A percentile compares a stretch with the other conserved stretches of the same genome.
phyloP scores from a whole-genome alignment of 2,797 vertebrate species.

The Fistularia commersonii region DNA sequence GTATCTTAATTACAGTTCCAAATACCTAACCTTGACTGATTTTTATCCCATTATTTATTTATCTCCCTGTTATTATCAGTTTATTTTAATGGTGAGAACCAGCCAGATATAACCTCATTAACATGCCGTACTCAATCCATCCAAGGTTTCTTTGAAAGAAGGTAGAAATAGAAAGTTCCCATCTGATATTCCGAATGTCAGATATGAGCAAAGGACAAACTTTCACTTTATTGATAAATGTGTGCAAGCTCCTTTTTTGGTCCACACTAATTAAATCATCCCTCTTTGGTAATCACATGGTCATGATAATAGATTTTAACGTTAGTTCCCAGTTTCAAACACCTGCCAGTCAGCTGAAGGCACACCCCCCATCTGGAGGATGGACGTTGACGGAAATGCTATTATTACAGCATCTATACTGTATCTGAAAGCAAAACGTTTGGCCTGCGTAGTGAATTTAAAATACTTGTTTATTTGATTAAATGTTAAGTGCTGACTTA shows the following conservation, averaged over 20 bases:
- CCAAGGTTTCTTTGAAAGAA: too few relatives aligned
- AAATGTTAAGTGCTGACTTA: constrained; percentile 39
- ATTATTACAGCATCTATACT: constrained; percentile 28
- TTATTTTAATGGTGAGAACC: too few relatives aligned
- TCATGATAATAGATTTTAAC: constrained; percentile 36
- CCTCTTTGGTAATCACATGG: constrained; percentile 20
- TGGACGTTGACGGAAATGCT: constrained; percentile 1
- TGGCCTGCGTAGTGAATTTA: constrained; percentile 42
- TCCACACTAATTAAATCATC: too few relatives aligned
- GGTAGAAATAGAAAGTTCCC: too few relatives aligned
- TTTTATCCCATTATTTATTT: too few relatives aligned
- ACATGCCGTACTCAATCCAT: too few relatives aligned
- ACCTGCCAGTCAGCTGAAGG: constrained; percentile 45
- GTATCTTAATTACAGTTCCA: too few relatives aligned
- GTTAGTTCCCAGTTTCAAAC: constrained; percentile 33
- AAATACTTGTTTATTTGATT: constrained; percentile 47
- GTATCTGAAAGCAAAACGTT: constrained; percentile 37
- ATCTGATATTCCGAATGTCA: too few relatives aligned
- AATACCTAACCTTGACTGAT: too few relatives aligned
- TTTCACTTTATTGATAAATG: not conserved
- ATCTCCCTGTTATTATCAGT: too few relatives aligned
- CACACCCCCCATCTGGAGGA: constrained; percentile 24
- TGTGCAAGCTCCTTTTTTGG: not conserved
- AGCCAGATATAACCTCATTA: too few relatives aligned
- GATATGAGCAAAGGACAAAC: too few relatives aligned